Evolutionary conservation across 2,888 invertebrate genomes (phyloP).

Genomic region (Nomada ruficornis): DNA sequence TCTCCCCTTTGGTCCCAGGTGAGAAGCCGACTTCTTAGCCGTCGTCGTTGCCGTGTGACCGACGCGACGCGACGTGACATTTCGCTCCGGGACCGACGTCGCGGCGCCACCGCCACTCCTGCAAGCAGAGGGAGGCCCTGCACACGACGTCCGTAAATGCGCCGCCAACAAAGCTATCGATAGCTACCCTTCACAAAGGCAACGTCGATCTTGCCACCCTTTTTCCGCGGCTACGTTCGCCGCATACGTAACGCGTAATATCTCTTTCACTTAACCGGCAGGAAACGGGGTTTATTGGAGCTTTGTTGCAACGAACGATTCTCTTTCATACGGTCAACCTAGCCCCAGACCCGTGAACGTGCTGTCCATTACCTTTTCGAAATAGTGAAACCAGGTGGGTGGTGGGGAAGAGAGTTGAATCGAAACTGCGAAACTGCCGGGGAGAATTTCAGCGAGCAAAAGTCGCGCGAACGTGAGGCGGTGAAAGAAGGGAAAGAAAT

Average conservation of each 20-base stretch:
- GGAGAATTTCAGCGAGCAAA: neutral
- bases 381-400: conserved; percentile 17
- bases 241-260: conserved; percentile 67
- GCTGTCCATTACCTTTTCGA: conserved; percentile 52
- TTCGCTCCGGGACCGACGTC: conserved; percentile 47
- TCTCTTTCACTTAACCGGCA: conserved; percentile 61
- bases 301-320: conserved; percentile 57
- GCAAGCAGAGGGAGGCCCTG: conserved; percentile 24
- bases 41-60: conserved; percentile 50
- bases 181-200: conserved; percentile 55
- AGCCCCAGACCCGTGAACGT: conserved; percentile 41
- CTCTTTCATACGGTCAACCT: conserved; percentile 38
- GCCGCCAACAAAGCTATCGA: conserved; percentile 60
- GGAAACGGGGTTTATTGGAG: conserved; percentile 58
- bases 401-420: conserved; percentile 7
- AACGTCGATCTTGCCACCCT: conserved; percentile 42
- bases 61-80: conserved; percentile 56
- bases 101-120: conserved; percentile 9
- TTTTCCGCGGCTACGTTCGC: conserved; percentile 41
- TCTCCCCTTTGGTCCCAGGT: conserved; percentile 31
- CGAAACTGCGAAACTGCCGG: conserved; percentile 20
- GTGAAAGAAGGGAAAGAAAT: neutral
- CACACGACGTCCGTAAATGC: conserved; percentile 59
- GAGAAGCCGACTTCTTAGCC: conserved; percentile 18
- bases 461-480: too few species aligned